Conservation (phyloP, 2,797 vertebrate genomes). For the Crossoptilon crossoptilon region DNA sequence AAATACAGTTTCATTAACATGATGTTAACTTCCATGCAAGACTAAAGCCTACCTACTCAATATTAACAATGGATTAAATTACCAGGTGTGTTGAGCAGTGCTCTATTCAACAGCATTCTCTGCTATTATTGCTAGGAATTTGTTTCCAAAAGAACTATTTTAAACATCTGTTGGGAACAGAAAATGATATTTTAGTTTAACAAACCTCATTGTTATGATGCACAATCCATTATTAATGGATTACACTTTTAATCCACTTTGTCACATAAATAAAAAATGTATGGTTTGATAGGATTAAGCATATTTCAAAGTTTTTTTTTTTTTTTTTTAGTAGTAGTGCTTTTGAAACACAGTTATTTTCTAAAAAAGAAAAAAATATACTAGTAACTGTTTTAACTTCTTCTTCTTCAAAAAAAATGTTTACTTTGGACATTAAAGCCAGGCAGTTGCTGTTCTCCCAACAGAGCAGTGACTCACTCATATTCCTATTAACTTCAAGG, state of each 20-base stretch:
- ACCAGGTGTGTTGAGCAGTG: slow-evolving; percentile 15
- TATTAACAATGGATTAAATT: slow-evolving; percentile 22
- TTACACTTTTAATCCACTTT: slow-evolving; percentile 51
- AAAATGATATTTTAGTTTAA: slow-evolving; percentile 45
- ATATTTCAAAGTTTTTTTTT: slow-evolving; percentile 1
- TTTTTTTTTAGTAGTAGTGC: not conserved
- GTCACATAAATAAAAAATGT: slow-evolving; percentile 30
- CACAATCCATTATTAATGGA: slow-evolving; percentile 37
- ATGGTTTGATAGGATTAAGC: slow-evolving; percentile 36
- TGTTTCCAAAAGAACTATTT: slow-evolving; percentile 53
- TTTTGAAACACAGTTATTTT: slow-evolving; percentile 18
- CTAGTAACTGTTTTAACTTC: slow-evolving; percentile 2
- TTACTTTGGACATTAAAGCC: slow-evolving; percentile 48
- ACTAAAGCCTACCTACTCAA: slow-evolving; percentile 40
- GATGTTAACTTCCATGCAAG: slow-evolving; percentile 13
- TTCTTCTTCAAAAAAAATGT: slow-evolving; percentile 33
- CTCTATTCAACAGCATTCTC: slow-evolving; percentile 22
- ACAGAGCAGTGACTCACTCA: slow-evolving; percentile 30
- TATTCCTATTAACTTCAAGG: slow-evolving; percentile 24
- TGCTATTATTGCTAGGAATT: slow-evolving; percentile 25
- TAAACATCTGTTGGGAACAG: slow-evolving; percentile 25
- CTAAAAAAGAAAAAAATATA: not conserved
- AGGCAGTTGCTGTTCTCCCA: slow-evolving; percentile 18
- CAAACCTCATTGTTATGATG: slow-evolving; percentile 36
- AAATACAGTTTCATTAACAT: slow-evolving; percentile 15